These are phyloP conservation scores for Scaptomyza graminum DNA, from an alignment of 1,140 invertebrate genomes.

Conservation along the genomic window DNA sequence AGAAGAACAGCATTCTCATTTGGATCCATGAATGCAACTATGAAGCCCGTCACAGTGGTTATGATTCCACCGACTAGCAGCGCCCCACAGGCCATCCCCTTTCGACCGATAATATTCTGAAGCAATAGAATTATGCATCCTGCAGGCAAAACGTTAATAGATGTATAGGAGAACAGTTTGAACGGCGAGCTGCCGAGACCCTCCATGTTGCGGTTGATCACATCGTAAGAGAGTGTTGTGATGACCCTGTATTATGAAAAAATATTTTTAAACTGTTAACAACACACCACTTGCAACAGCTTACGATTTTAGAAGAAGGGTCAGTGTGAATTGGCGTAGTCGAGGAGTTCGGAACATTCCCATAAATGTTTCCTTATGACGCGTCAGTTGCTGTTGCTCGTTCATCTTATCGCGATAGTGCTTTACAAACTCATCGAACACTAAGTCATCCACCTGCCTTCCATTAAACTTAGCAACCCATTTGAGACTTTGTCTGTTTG, in stretches of 20 bases:
- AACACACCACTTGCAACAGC: conserved; percentile 21
- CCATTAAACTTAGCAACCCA: conserved; percentile 86
- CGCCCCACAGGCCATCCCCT: conserved; percentile 85
- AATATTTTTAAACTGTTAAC: background rate
- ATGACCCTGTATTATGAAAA: conserved; percentile 84
- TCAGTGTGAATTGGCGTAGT: conserved; percentile 84
- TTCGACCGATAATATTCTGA: conserved; percentile 86
- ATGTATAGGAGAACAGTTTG: conserved; percentile 85
- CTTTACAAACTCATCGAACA: conserved; percentile 82
- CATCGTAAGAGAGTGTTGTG: conserved; percentile 86
- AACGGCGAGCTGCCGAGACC: conserved; percentile 85
- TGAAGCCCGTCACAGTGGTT: conserved; percentile 75
- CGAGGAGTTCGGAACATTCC: conserved; percentile 85
- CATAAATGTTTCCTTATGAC: conserved; percentile 76
- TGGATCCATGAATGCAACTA: conserved; percentile 65
- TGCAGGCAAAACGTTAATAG: conserved; percentile 85
- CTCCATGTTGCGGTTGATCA: conserved; percentile 86
- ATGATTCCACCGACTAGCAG: conserved; percentile 85
- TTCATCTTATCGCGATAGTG: conserved; percentile 70
- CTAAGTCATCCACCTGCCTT: conserved; percentile 81
- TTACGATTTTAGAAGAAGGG: conserved; percentile 86
- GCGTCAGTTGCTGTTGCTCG: conserved; percentile 39
- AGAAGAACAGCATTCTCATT: conserved; percentile 63
- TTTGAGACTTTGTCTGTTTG: conserved; percentile 85
- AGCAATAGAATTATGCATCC: conserved; percentile 85